These are phyloP conservation scores for Sipha flava DNA, from an alignment of 1,140 invertebrate species.

Conservation along the genomic window DNA sequence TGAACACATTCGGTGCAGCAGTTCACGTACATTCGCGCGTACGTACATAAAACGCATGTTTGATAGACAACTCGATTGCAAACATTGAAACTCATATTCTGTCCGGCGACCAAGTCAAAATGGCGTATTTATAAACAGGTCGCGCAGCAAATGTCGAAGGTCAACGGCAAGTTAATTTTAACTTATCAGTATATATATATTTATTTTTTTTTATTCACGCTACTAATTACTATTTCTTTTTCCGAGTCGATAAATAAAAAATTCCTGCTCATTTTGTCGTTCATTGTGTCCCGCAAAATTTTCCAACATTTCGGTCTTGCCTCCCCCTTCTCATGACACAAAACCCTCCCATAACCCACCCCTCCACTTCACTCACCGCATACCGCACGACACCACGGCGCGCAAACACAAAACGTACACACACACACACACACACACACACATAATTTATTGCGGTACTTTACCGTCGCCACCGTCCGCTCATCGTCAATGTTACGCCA, in stretches of 20 bases:
- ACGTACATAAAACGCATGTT: too few relatives aligned
- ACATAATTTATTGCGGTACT: neutral
- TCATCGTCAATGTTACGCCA: neutral
- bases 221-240: neutral
- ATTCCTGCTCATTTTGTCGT: neutral
- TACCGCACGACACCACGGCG: neutral
- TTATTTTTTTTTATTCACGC: neutral
- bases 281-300: neutral
- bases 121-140: constrained; percentile 23
- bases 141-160: constrained; percentile 10
- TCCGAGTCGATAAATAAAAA: neutral
- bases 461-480: neutral
- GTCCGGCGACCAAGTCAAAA: neutral
- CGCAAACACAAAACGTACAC: neutral
- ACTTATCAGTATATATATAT: neutral
- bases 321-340: neutral
- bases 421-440: neutral
- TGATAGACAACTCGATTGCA: neutral
- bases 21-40: too few relatives aligned
- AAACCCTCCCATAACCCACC: neutral
- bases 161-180: neutral
- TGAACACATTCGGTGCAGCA: too few relatives aligned
- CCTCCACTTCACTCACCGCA: too few relatives aligned
- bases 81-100: neutral
- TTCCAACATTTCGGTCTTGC: neutral